phyloP scores from a whole-genome alignment of 2,113 vertebrate genomes.

The Mixornis gularis region DNA sequence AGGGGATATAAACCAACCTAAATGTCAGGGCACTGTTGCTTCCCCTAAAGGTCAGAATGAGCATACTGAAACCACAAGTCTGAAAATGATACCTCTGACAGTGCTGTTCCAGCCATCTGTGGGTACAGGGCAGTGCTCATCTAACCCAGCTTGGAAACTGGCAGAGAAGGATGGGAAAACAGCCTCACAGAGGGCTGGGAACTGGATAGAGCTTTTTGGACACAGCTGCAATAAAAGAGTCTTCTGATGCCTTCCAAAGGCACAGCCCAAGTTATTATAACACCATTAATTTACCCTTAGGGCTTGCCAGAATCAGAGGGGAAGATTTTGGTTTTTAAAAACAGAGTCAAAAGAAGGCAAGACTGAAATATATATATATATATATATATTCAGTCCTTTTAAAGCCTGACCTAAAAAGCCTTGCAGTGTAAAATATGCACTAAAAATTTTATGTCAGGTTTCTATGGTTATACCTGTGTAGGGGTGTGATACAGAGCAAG shows the following conservation, averaged over 20 bases:
- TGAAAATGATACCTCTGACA: slow-evolving; percentile 24
- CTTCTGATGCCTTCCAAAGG: background rate
- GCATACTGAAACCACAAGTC: background rate
- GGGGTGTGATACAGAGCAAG: rapidly evolving
- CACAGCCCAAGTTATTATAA: background rate
- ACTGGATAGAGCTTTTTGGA: background rate
- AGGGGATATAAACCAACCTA: slow-evolving; percentile 29
- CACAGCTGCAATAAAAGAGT: background rate
- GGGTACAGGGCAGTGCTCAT: background rate
- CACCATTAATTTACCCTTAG: background rate
- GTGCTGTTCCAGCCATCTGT: background rate
- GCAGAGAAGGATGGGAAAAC: background rate
- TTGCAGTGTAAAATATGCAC: background rate
- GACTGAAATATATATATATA: background rate
- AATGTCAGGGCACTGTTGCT: slow-evolving; percentile 33
- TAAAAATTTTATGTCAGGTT: slow-evolving; percentile 42
- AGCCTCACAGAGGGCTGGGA: background rate
- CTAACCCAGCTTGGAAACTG: slow-evolving; percentile 9
- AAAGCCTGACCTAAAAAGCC: slow-evolving; percentile 38
- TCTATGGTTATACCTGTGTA: background rate
- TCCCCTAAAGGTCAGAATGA: slow-evolving; percentile 47
- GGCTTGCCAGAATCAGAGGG: background rate
- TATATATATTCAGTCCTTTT: background rate
- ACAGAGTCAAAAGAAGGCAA: background rate
- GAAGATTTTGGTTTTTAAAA: background rate